These are phyloP conservation scores for Masnerella sp. DNA, from an alignment of 2,888 invertebrate genomes.

Conservation along the genomic window DNA sequence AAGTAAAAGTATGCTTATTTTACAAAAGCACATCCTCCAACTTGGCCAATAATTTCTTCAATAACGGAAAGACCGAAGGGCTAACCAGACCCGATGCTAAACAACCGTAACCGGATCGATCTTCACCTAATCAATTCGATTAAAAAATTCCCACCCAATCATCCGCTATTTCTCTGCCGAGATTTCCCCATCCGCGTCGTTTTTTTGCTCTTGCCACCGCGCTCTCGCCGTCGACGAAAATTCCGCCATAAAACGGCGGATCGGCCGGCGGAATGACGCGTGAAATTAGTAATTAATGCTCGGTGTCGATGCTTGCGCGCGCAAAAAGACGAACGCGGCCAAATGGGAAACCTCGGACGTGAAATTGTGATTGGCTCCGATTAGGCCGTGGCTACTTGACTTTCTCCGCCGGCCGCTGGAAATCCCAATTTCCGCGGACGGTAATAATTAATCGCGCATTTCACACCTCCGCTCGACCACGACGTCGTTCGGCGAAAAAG, in stretches of 20 bases:
- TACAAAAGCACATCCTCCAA: too few species aligned
- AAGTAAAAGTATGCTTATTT: too few species aligned
- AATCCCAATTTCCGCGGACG: conserved; percentile 60
- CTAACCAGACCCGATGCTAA: conserved; percentile 27
- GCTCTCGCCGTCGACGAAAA: conserved; percentile 11
- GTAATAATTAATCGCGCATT: conserved; percentile 73
- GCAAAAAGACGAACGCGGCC: conserved; percentile 15
- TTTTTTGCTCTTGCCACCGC: conserved; percentile 10
- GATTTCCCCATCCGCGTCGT: conserved; percentile 28
- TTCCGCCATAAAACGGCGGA: conserved; percentile 2
- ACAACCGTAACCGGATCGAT: conserved; percentile 34
- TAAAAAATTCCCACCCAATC: conserved; percentile 43
- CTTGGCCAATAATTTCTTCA: background rate
- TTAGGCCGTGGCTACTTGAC: conserved; percentile 40
- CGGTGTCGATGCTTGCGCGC: conserved; percentile 31
- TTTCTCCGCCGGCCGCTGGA: conserved; percentile 37
- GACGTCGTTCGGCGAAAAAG: conserved; percentile 36
- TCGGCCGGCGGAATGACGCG: conserved; percentile 36
- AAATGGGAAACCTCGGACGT: conserved; percentile 13
- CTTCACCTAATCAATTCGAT: conserved; percentile 43
- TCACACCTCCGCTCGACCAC: conserved; percentile 68
- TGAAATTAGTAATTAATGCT: conserved; percentile 54
- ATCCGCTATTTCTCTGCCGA: conserved; percentile 1
- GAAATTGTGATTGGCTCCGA: conserved; percentile 51
- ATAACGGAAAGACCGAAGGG: conserved; percentile 9